A percentile compares a stretch with the other conserved stretches of the same genome.
These are phyloP conservation scores for Cylloceria caligata DNA, from an alignment of 2,888 invertebrate genomes.

Conservation along the genomic window DNA sequence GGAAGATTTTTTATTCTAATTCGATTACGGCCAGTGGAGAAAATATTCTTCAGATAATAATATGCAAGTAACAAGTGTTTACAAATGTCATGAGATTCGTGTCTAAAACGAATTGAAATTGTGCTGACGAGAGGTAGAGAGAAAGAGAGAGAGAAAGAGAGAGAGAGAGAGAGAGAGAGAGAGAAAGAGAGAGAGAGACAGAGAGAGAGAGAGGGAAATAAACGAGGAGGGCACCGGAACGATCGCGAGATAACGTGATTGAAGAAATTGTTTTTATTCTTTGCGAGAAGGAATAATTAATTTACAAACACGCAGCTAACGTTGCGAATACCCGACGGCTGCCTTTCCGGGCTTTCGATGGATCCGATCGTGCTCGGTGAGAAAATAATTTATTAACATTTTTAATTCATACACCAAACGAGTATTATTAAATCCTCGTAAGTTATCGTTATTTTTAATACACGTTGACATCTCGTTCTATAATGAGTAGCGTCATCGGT, in stretches of 20 bases:
- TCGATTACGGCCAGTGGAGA: background rate
- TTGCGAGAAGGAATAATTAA: conserved; percentile 50
- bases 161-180: background rate
- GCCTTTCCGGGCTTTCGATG: conserved; percentile 75
- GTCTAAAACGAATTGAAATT: background rate
- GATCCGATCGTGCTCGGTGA: conserved; percentile 81
- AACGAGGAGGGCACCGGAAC: background rate
- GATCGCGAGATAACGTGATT: conserved; percentile 12
- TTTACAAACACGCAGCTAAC: conserved; percentile 53
- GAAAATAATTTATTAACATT: conserved; percentile 44
- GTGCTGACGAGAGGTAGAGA: background rate
- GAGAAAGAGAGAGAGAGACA: too few relatives aligned
- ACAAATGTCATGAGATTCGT: background rate
- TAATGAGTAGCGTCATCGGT: background rate
- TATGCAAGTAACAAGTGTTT: conserved; percentile 8
- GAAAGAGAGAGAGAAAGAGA: background rate
- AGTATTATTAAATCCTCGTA: background rate
- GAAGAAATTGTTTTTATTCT: background rate
- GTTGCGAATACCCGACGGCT: conserved; percentile 74
- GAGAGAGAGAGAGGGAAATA: background rate
- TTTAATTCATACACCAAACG: background rate
- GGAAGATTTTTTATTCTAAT: background rate
- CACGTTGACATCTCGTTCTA: too few relatives aligned
- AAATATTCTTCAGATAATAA: background rate
- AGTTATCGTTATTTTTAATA: background rate